These are phyloP conservation scores for Tetragonisca angustula DNA, from an alignment of 2,888 invertebrate species.

Conservation along the genomic window DNA sequence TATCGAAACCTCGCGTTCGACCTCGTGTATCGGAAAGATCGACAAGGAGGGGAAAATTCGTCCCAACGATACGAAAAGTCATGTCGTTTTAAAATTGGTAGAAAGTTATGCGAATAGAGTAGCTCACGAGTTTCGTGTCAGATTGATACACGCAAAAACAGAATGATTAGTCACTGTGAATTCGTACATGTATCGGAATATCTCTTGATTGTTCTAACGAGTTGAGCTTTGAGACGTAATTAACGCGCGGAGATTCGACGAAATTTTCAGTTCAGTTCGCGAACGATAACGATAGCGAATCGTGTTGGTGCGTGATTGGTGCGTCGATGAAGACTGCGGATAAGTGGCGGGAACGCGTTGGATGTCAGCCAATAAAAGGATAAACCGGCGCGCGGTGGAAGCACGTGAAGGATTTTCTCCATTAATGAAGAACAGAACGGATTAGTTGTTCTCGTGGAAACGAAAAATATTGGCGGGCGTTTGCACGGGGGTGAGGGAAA, in stretches of 20 bases:
- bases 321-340: background rate
- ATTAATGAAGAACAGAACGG: conserved; percentile 65
- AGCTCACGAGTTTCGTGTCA: too few relatives aligned
- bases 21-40: too few relatives aligned
- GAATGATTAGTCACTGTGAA: too few relatives aligned
- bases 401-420: conserved; percentile 63
- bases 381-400: conserved; percentile 26
- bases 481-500: conserved; percentile 24
- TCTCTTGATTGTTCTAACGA: background rate
- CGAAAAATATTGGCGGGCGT: conserved; percentile 47
- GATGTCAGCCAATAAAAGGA: conserved; percentile 55
- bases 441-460: conserved; percentile 59
- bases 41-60: too few relatives aligned
- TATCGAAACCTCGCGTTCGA: too few relatives aligned
- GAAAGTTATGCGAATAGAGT: too few relatives aligned
- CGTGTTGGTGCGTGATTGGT: background rate
- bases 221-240: background rate
- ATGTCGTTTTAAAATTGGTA: too few relatives aligned
- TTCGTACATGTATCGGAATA: background rate
- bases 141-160: too few relatives aligned
- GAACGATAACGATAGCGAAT: background rate
- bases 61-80: too few relatives aligned
- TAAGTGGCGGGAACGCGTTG: conserved; percentile 47
- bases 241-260: background rate
- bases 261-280: background rate